Evolutionary conservation across 1,140 invertebrate species (phyloP), one percentile per base, ranked within the genome.

Genomic region (Portunus trituberculatus): DNA sequence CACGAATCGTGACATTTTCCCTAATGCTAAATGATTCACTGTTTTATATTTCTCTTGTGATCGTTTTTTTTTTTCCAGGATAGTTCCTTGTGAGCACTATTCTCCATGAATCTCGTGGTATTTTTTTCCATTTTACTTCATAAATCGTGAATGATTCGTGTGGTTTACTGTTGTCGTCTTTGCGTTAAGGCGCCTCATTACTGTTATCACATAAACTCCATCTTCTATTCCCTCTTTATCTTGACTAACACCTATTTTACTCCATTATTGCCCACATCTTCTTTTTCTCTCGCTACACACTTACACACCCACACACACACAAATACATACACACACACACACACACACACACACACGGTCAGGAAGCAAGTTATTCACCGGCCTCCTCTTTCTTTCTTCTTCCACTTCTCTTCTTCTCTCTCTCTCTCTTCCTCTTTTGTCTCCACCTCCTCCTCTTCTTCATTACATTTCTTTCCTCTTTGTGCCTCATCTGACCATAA

Each of bases 241-340:
- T 59, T 20, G 3, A n/a, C 67, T n/a, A 1, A 12, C 67, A n/a
- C 25, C 7, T 76, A 59, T 59, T 59, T 14, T 59, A 2, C 6
- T 10, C 52, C 52, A 76, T 76, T n/a, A 76, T n/a, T 25, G 29
- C 45, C 10, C 31, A n/a, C 45, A 16, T 86, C 86, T 10, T 29
- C 0, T 32, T 4, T 8, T 88, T 3, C 28, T 46, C 31, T 45
- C 32, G 20, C 45, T 29, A 12, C 86, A 83, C 76, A 29, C 67
- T 14, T n/a, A 76, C 28, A 39, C 28, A 86, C 28, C 4, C 86
- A 45, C 32, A 88, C 12, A 88, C 45, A 32, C 20, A 88, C 32
- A 16, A 6, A 88, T 29, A 88, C 45, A 32, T 29, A 88, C 45
- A 32, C 45, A 88, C 86, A 32, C 86, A 88, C 86, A 88, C 86